Evolutionary conservation across 2,888 invertebrate genomes (phyloP).

Genomic region (Nudaria mundana): DNA sequence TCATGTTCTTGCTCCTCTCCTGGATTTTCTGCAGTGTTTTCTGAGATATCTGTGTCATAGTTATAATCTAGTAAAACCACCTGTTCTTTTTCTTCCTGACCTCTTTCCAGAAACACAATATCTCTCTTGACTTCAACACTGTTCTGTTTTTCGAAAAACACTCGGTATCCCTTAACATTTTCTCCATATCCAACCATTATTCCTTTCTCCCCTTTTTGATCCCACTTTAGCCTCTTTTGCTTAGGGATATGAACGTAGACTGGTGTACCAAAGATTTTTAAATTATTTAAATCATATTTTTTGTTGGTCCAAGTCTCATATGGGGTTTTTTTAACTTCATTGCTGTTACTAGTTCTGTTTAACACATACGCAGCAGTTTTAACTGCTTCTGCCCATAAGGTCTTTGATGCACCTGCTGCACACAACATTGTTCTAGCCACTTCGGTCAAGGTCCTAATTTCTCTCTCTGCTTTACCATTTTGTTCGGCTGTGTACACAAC

Average conservation of each 20-base stretch:
- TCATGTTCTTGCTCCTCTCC: too few species aligned
- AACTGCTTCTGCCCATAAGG: conserved; percentile 8
- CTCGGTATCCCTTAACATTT: not conserved
- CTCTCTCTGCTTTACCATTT: conserved; percentile 3
- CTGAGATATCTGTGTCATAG: too few species aligned
- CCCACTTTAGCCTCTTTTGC: conserved; percentile 25
- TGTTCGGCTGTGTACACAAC: conserved; percentile 5
- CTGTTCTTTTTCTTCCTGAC: too few species aligned
- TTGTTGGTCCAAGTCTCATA: conserved; percentile 15
- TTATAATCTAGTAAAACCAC: too few species aligned
- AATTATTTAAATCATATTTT: conserved; percentile 5
- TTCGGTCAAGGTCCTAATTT: conserved; percentile 7
- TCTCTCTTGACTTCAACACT: too few species aligned
- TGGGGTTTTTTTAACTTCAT: conserved; percentile 7
- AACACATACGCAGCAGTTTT: conserved; percentile 7
- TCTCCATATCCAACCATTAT: too few species aligned
- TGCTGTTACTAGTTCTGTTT: conserved; percentile 7
- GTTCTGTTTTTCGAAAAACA: not conserved
- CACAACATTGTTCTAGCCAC: conserved; percentile 9
- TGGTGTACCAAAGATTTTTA: not conserved
- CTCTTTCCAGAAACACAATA: too few species aligned
- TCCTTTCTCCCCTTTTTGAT: conserved; percentile 21
- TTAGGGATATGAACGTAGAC: too few species aligned
- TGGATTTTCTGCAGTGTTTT: too few species aligned
- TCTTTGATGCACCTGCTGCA: conserved; percentile 1